These are phyloP conservation scores for Schrankia costaestrigalis DNA, from an alignment of 2,888 invertebrate species.

Conservation along the genomic window DNA sequence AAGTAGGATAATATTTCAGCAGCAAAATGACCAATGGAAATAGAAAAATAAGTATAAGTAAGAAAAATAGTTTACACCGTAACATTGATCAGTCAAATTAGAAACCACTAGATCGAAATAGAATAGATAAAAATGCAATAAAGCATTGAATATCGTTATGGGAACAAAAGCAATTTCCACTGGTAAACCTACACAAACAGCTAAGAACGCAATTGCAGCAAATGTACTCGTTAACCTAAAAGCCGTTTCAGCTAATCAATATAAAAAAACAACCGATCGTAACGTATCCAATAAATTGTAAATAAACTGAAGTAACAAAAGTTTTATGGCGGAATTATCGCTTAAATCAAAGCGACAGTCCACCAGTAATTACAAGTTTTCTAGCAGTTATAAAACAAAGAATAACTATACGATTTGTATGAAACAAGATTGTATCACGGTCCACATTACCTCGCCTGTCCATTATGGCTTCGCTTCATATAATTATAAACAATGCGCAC, in stretches of 20 bases:
- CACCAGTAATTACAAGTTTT: slow-evolving; percentile 55
- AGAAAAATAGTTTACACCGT: no score
- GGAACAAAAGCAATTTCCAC: no score
- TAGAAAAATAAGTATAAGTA: no score
- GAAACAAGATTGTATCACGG: slow-evolving; percentile 50
- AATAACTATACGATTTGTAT: slow-evolving; percentile 38
- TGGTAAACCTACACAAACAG: no score
- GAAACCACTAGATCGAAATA: no score
- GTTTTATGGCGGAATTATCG: slow-evolving; percentile 30
- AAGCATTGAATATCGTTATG: no score
- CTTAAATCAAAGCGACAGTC: slow-evolving; percentile 41
- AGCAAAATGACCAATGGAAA: no score
- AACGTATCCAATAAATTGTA: neutral
- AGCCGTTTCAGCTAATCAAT: slow-evolving; percentile 3
- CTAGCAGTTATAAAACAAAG: slow-evolving; percentile 55
- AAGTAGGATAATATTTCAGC: no score
- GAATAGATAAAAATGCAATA: no score
- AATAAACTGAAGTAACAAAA: slow-evolving; percentile 5
- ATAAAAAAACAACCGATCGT: slow-evolving; percentile 4
- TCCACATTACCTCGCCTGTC: slow-evolving; percentile 42
- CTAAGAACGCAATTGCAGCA: no score
- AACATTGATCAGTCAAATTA: no score
- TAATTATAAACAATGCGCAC: slow-evolving; percentile 50
- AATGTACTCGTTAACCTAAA: slow-evolving; percentile 7
- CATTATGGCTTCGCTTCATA: slow-evolving; percentile 67